A percentile compares a stretch with the other conserved stretches of the same genome.
phyloP scores from a whole-genome alignment of 2,888 invertebrate genomes.

The Gandaritis pyraliata region DNA sequence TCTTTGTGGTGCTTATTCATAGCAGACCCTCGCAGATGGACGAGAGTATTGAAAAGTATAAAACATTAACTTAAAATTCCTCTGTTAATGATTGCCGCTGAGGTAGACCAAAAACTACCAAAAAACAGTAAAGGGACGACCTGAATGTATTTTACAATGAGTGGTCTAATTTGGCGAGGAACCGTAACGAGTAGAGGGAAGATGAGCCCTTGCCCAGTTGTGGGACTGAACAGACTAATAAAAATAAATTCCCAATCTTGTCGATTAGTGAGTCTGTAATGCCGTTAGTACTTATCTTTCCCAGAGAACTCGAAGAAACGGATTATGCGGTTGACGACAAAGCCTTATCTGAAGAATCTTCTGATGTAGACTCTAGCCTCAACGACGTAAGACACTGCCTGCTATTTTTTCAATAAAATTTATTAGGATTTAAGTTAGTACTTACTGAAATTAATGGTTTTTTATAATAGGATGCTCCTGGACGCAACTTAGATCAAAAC shows the following conservation, averaged over 20 bases:
- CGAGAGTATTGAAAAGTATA: conserved; percentile 56
- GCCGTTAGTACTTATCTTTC: not conserved
- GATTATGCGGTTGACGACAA: conserved; percentile 59
- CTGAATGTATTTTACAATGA: too few relatives aligned
- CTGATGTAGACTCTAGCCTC: conserved; percentile 10
- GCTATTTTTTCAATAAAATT: not conserved
- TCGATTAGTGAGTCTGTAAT: too few relatives aligned
- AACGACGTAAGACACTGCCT: conserved; percentile 17
- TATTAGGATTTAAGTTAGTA: not conserved
- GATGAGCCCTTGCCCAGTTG: too few relatives aligned
- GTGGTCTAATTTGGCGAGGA: too few relatives aligned
- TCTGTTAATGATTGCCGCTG: too few relatives aligned
- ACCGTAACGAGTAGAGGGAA: too few relatives aligned
- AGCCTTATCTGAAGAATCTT: conserved; percentile 46
- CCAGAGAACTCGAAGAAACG: conserved; percentile 47
- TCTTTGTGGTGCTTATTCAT: conserved; percentile 35
- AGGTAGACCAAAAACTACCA: too few relatives aligned
- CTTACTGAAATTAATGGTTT: not conserved
- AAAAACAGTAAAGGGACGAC: too few relatives aligned
- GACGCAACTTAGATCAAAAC: conserved; percentile 43
- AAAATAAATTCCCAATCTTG: too few relatives aligned
- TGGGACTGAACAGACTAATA: too few relatives aligned
- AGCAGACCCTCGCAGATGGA: conserved; percentile 55
- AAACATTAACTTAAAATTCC: not conserved
- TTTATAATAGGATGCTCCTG: conserved; percentile 41